A percentile compares a stretch with the other conserved stretches of the same genome.
phyloP scores from a whole-genome alignment of 2,888 invertebrate genomes.

The Uloborus plumipes region DNA sequence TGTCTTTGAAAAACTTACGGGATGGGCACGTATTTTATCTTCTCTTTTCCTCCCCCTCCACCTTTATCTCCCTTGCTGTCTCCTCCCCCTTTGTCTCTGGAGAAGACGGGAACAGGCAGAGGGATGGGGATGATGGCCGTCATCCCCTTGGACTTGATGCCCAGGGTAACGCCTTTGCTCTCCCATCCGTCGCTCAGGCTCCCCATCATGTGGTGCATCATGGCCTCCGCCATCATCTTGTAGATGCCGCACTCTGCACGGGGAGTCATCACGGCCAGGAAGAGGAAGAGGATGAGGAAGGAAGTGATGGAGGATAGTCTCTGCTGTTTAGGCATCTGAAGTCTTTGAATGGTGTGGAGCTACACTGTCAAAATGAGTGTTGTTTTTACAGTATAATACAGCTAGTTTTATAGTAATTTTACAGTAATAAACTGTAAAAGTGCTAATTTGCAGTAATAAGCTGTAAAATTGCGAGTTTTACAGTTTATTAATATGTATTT shows the following conservation, averaged over 20 bases:
- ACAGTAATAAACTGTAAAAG: too few species aligned
- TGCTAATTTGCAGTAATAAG: too few species aligned
- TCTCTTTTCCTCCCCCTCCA: slow-evolving; percentile 19
- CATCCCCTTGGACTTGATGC: slow-evolving; percentile 55
- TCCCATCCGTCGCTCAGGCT: slow-evolving; percentile 13
- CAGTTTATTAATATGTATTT: too few species aligned
- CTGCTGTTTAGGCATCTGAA: too few species aligned
- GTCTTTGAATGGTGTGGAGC: too few species aligned
- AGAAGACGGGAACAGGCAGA: slow-evolving; percentile 47
- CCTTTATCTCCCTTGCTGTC: background rate
- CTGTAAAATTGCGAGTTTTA: too few species aligned
- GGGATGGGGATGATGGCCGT: slow-evolving; percentile 59
- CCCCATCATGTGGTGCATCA: slow-evolving; percentile 37
- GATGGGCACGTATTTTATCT: slow-evolving; percentile 53
- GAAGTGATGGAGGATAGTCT: too few species aligned
- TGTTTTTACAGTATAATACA: too few species aligned
- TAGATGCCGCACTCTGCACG: slow-evolving; percentile 17
- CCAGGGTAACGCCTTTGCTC: slow-evolving; percentile 39
- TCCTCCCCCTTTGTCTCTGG: slow-evolving; percentile 43
- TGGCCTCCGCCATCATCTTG: slow-evolving; percentile 53
- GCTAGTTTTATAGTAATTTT: too few species aligned
- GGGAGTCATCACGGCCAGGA: background rate
- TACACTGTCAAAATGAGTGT: too few species aligned
- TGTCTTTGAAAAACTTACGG: slow-evolving; percentile 36
- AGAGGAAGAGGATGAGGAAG: background rate